Evolutionary conservation across 2,888 invertebrate genomes (phyloP).

Genomic region (Oscheius myriophilus): DNA sequence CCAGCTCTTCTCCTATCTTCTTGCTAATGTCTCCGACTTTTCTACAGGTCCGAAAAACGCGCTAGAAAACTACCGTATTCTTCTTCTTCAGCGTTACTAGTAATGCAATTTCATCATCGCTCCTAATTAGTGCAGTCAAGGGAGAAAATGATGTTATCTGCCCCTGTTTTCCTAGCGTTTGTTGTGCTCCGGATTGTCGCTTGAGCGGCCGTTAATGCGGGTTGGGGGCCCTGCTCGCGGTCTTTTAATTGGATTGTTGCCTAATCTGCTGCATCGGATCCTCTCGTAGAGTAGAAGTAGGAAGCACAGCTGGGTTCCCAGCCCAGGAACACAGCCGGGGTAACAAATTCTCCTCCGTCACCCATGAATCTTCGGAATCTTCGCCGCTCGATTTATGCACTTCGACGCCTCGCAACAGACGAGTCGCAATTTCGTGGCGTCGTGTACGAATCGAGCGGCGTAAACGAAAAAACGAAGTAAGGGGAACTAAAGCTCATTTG

Average conservation of each 20-base stretch:
- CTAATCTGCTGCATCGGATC: slow-evolving; percentile 25
- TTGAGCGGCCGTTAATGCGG: slow-evolving; percentile 29
- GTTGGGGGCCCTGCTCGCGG: slow-evolving; percentile 3
- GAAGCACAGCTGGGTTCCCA: slow-evolving; percentile 18
- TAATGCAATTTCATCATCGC: too few relatives aligned
- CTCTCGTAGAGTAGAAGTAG: slow-evolving; percentile 19
- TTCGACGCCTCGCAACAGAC: background rate
- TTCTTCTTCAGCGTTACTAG: too few relatives aligned
- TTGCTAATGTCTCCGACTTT: slow-evolving; percentile 68
- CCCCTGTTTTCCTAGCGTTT: background rate
- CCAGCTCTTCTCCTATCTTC: slow-evolving; percentile 66
- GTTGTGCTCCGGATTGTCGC: slow-evolving; percentile 16
- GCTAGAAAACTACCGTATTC: too few relatives aligned
- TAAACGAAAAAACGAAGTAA: too few relatives aligned
- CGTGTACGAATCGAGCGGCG: too few relatives aligned
- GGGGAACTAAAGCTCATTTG: too few relatives aligned
- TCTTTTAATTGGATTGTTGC: slow-evolving; percentile 31
- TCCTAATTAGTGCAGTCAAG: too few relatives aligned
- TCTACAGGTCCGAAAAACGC: slow-evolving; percentile 49
- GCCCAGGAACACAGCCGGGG: slow-evolving; percentile 17
- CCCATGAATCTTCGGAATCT: slow-evolving; percentile 25
- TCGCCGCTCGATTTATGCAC: slow-evolving; percentile 23
- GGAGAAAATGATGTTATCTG: too few relatives aligned
- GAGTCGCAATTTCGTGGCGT: too few relatives aligned
- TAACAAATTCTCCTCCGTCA: slow-evolving; percentile 16